Base-by-base conservation (phyloP, 2,113 vertebrate species). In the Psettodes erumei region DNA sequence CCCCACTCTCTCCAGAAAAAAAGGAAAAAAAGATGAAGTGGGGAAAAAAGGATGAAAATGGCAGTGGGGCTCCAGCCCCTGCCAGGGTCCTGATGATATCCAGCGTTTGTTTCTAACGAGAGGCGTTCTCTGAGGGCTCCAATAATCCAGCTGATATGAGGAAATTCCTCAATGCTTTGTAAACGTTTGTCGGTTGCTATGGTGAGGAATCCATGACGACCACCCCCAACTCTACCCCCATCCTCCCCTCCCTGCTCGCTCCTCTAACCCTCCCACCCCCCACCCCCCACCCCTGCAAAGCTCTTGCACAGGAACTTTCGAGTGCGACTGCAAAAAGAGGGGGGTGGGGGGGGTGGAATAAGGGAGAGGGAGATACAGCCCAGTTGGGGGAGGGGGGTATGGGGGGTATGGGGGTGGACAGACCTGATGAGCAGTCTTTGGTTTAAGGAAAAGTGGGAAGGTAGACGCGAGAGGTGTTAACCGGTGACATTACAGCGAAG, bases 101-200 rank as follows among this genome's bases (percentile, higher is more conserved):
- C 92, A 92, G 87, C 62, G 30, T 87, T 91, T 88, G 93, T 91
- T 92, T 91, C 76, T 53, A 88, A 87, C 82, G 64, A 89, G 88
- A 86, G 81, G 74, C 2, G 71, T 84, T 91, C 92, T 92, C 93
- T 51, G 85, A 91, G 90, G 91, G 89, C 89, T 93, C 86, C 92
- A 94, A 93, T 94, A 95, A 95, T 95, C 93, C 94, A 95, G 93
- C 93, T 94, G 94, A 94, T 94, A 94, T 94, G 93, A 94, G 93
- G 94, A 95, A 94, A 95, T 95, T 94, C 93, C 94, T 94, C 84
- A 93, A 92, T 94, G 94, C 94, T 95, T 94, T 94, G 93, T 94
- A 94, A 95, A 94, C 92, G 93, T 94, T 94, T 94, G 92, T 91
- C 61, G 85, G 94, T 95, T 94, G 93, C 94, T 86, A 95, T 94